Base-by-base conservation (phyloP, 2,113 vertebrate species). In the Cololabis saira region DNA sequence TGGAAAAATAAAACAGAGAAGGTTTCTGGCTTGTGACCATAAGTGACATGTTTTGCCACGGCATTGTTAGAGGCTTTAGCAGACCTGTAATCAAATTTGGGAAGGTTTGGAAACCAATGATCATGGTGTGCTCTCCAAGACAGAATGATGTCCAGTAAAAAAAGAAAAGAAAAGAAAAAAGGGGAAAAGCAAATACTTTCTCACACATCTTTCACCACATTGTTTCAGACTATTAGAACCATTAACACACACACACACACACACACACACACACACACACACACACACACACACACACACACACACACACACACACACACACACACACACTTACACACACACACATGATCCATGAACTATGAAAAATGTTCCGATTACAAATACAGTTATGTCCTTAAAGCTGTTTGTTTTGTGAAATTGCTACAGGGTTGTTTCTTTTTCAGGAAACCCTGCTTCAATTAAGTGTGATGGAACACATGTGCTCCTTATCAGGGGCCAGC, bases 381-480 rank as follows among this genome's bases (percentile, higher is more conserved):
- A 85, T 80, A 76, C 76, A 81, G 84, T 89, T 85, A 81, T 91
- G 81, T 86, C 79, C 85, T 81, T 87, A 87, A 85, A 86, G 87
- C 80, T 85, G 87, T 92, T 91, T 85, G 72, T 90, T 91, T 91
- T 89, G 86, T 89, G 85, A 74, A 83, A 65, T 80, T 80, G 88
- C 90, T 89, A 71, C 55, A 14, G 86, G 84, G 24, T 66, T 84
- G 83, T 87, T 88, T 87, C 64, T 86, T 85, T 80, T 80, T 82
- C 63, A 84, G 71, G 77, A 83, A 90, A 90, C 87, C 69, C 85
- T 89, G 88, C 87, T 92, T 92, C 86, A 92, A 90, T 91, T 92
- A 85, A 87, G 67, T 61, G 61, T 92, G 90, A 92, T 93, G 74
- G 82, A 90, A 92, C 85, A 89, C 90, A 93, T 89, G 91, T 93